Base-by-base conservation (phyloP, 2,888 invertebrate genomes). In the Ectemnius continuus region DNA sequence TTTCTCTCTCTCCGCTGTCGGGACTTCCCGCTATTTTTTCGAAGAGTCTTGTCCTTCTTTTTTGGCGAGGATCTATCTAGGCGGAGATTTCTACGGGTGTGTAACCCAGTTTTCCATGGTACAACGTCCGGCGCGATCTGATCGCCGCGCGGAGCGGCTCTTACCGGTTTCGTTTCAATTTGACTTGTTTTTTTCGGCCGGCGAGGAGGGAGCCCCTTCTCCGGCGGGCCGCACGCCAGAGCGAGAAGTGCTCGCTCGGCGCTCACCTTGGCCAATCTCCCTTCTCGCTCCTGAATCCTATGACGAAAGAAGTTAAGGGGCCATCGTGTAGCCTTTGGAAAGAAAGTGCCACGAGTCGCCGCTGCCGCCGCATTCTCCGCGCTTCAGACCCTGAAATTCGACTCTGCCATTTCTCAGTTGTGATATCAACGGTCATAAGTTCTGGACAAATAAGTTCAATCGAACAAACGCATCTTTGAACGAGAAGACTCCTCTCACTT, bases 141-240 rank as follows among this genome's bases (percentile, higher is more conserved):
- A 72, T 72, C 65, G 52, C n/a, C n/a, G n/a, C 45, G n/a, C 48
- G 26, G 62, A 23, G 60, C 69, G 56, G 20, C 65, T n/a, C 57
- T 67, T 75, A 78, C 78, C 78, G 78, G 79, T 79, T 78, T 75
- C 66, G 48, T 78, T 79, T 73, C 65, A 66, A 75, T 78, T 70
- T 57, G 65, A 68, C 52, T 68, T 66, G 46, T 72, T 68, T 62
- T 69, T 47, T 47, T 58, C 63, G 20, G 20, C 11, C 58, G n/a
- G n/a, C n/a, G n/a, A n/a, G n/a, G n/a, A n/a, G n/a, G n/a, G n/a
- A n/a, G 64, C 66, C 63, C 58, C 23, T 62, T 58, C 70, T 48
- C 6, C 6, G 3, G 11, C 18, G n/a, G 14, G 61, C 60, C 0
- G 28, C n/a, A n/a, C 46, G 64, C 47, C 36, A 65, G 65, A 60